Evolutionary conservation across 2,113 vertebrate genomes (phyloP), one percentile per base, ranked within the genome.

Genomic region (Nicator chloris): DNA sequence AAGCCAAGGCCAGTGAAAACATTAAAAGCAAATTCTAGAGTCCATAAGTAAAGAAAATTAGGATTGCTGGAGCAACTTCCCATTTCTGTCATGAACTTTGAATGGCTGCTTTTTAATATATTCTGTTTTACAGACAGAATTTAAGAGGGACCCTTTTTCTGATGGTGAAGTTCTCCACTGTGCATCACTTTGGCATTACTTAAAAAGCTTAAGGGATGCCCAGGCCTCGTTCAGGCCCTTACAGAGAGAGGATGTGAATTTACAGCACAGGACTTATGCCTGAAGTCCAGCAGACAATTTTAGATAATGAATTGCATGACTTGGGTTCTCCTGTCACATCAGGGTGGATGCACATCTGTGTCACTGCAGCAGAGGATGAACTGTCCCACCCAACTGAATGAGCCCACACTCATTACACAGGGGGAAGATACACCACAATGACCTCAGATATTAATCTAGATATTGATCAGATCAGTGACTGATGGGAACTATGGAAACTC

Each of bases 1-100:
- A 82, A 87, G 10, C 79, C 79, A 91, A 95, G 87, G 82, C 82
- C 63, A 73, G 45, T 47, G 30, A 88, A 93, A 79, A 82, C 42
- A 85, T 77, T 82, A 66, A 91, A 94, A 90, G 5, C 59, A 73
- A 85, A 90, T 54, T 82, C 70, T 61, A 7, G 37, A 72, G 39
- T 39, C 39, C 0, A 1, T 47, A 88, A 80, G 12, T 1, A 6
- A 61, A 71, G 13, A 88, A 77, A 94, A 88, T 90, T 39, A 24
- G 10, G n/a, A 53, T 69, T 92, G 21, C 70, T 93, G 84, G 45
- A 91, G 45, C 28, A 83, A 59, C 40, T 82, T 82, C 53, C 19
- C 45, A 27, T 45, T 92, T 75, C 45, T 44, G 8, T 56, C 14
- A 72, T 42, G 64, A 75, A n/a, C 37, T 90, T 82, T 42, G 63